A percentile compares a stretch with the other conserved stretches of the same genome.
phyloP scores from a whole-genome alignment of 2,797 vertebrate genomes.

The Sandelia bainsii region DNA sequence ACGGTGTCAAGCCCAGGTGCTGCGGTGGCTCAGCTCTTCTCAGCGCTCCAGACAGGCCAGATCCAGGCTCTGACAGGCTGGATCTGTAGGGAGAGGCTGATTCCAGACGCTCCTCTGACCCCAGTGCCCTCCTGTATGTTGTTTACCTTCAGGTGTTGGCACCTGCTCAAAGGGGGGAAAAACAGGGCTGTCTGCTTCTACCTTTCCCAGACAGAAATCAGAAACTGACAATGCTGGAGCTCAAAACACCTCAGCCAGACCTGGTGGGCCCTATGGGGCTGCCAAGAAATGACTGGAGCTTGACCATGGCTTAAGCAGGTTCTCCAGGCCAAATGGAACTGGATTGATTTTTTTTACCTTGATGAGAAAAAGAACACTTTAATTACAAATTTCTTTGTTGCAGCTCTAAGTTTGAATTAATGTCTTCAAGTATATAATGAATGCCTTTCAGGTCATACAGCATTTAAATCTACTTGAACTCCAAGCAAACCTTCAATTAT shows the following conservation, averaged over 20 bases:
- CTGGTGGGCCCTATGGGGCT: constrained; percentile 73
- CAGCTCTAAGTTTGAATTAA: constrained; percentile 5
- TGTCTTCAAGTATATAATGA: constrained; percentile 22
- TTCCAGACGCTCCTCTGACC: constrained; percentile 77
- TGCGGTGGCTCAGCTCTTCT: constrained; percentile 56
- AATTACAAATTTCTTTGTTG: constrained; percentile 79
- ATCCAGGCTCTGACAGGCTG: constrained; percentile 77
- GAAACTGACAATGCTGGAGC: constrained; percentile 76
- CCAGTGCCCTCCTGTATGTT: constrained; percentile 73
- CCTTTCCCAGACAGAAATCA: constrained; percentile 73
- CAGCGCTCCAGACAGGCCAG: constrained; percentile 73
- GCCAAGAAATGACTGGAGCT: constrained; percentile 80
- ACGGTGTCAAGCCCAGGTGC: constrained; percentile 72
- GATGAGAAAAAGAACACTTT: constrained; percentile 58
- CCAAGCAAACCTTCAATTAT: constrained; percentile 35
- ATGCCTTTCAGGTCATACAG: constrained; percentile 3
- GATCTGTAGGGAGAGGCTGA: constrained; percentile 75
- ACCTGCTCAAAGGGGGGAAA: constrained; percentile 59
- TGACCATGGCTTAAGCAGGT: constrained; percentile 77
- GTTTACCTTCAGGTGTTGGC: constrained; percentile 80
- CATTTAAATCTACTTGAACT: constrained; percentile 13
- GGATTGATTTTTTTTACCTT: constrained; percentile 40
- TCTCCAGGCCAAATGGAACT: constrained; percentile 62
- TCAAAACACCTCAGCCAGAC: constrained; percentile 76
- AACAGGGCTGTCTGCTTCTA: constrained; percentile 61